Evolutionary conservation across 1,140 invertebrate genomes (phyloP).

Genomic region (Pogonomyrmex barbatus): DNA sequence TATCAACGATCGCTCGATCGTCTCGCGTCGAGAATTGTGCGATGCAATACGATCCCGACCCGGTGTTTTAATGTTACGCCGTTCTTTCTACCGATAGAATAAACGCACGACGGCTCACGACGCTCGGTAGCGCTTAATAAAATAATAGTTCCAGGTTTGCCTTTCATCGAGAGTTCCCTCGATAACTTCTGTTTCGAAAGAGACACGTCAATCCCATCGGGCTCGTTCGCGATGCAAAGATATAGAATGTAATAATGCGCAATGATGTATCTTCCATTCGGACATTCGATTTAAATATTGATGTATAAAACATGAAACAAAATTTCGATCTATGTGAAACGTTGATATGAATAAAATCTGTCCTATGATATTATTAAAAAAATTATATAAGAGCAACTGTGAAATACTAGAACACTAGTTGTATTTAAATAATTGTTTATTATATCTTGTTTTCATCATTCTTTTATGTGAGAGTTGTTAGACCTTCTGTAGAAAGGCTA

Average conservation of each 20-base stretch:
- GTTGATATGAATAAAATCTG: not conserved
- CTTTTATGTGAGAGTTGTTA: not conserved
- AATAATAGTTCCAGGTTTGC: slow-evolving; percentile 27
- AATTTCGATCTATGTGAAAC: not conserved
- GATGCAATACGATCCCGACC: slow-evolving; percentile 1
- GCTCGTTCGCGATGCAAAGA: not conserved
- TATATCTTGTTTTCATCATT: not conserved
- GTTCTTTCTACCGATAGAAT: slow-evolving; percentile 38
- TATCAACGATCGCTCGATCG: slow-evolving; percentile 50
- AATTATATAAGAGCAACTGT: not conserved
- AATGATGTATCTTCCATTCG: not conserved
- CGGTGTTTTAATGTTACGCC: slow-evolving; percentile 13
- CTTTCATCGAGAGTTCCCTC: slow-evolving; percentile 22
- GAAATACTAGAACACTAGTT: slow-evolving; percentile 25
- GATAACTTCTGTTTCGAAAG: slow-evolving; percentile 12
- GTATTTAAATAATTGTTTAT: slow-evolving; percentile 19
- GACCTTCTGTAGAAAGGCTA: not conserved
- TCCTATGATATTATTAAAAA: not conserved
- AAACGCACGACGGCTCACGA: slow-evolving; percentile 17
- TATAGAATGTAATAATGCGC: not conserved
- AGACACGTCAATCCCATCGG: not conserved
- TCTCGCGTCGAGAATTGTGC: slow-evolving; percentile 20
- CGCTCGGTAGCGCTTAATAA: slow-evolving; percentile 24
- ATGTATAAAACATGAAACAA: not conserved
- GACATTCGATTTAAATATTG: not conserved